phyloP scores from a whole-genome alignment of 2,113 vertebrate species.

The Neopipo cinnamomea region DNA sequence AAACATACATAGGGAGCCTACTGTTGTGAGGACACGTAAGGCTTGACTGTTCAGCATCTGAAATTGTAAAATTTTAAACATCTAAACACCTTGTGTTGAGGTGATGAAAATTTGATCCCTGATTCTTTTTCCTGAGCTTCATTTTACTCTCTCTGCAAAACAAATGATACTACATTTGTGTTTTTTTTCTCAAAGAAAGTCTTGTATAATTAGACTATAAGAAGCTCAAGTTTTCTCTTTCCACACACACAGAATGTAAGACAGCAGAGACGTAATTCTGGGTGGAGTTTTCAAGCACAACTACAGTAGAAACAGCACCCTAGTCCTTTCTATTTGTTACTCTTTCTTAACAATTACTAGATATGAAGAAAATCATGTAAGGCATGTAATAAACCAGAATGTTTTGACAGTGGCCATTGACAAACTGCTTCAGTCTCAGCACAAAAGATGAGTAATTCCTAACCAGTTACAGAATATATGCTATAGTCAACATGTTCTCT shows the following conservation, averaged over 20 bases:
- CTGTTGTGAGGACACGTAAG: neutral
- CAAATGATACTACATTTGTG: neutral
- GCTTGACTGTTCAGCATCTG: neutral
- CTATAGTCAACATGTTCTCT: neutral
- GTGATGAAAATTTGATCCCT: neutral
- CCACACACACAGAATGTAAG: neutral
- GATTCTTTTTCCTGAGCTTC: neutral
- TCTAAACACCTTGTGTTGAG: neutral
- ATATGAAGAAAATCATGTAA: neutral
- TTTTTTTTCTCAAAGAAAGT: neutral
- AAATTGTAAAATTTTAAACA: neutral
- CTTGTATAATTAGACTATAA: neutral
- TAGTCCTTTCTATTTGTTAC: neutral
- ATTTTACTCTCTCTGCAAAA: neutral
- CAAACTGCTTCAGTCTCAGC: neutral
- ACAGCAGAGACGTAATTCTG: neutral
- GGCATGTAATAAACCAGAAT: neutral
- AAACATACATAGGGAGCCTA: neutral
- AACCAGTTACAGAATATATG: neutral
- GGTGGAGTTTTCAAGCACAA: neutral
- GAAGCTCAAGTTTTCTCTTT: neutral
- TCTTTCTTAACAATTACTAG: neutral
- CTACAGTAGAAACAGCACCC: neutral
- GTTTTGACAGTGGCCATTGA: neutral
- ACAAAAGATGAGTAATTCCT: neutral